Conservation (phyloP, 2,797 vertebrate species). For the Xiphophorus birchmanni region DNA sequence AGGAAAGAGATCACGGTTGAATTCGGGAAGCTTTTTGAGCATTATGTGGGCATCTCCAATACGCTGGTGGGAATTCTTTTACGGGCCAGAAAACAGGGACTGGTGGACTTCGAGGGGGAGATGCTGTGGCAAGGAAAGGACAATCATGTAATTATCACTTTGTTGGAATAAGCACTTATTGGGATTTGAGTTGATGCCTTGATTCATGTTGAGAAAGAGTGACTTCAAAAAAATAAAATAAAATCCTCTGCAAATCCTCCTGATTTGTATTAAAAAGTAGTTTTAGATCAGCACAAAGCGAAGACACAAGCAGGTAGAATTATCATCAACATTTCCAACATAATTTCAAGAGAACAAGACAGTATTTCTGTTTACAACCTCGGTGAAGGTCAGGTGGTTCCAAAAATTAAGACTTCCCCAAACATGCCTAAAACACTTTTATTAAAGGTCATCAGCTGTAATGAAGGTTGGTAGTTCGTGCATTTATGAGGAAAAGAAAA, state of each 20-base stretch:
- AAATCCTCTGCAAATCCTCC: neutral
- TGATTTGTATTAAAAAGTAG: neutral
- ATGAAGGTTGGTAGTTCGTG: neutral
- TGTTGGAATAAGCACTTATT: conserved; percentile 72
- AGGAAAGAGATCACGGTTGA: conserved; percentile 70
- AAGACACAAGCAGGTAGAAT: neutral
- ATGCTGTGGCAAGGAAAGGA: conserved; percentile 95
- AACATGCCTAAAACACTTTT: neutral
- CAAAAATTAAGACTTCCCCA: neutral
- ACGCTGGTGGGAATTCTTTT: conserved; percentile 91
- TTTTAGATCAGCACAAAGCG: neutral
- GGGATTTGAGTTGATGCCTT: conserved; percentile 14
- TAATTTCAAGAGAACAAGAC: neutral
- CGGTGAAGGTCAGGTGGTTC: neutral
- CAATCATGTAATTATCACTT: conserved; percentile 83
- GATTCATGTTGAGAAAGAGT: neutral
- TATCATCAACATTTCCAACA: neutral
- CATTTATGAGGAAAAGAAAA: neutral
- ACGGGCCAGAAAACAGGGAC: conserved; percentile 87
- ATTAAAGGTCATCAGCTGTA: neutral
- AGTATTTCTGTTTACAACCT: neutral
- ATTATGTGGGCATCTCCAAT: conserved; percentile 89
- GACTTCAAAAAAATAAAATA: neutral
- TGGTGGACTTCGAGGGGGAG: conserved; percentile 90
- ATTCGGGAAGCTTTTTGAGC: conserved; percentile 88